Evolutionary conservation across 2,797 vertebrate species (phyloP).

Genomic region (Sitta carolinensis): DNA sequence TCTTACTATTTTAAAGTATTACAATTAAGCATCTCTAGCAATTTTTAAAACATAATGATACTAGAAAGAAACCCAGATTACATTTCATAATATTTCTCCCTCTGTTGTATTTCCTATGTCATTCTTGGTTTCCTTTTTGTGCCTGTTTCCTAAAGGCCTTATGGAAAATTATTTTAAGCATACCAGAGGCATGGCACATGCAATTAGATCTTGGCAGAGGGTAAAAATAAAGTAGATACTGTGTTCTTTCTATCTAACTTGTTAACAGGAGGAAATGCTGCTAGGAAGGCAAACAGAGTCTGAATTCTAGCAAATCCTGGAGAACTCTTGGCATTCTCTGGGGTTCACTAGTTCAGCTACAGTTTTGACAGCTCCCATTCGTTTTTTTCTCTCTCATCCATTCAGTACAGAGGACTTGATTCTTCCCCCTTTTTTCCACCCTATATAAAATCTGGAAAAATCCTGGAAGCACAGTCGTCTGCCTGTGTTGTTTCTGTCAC

Average conservation of each 20-base stretch:
- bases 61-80: not conserved
- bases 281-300: not conserved
- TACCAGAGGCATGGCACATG: slow-evolving; percentile 16
- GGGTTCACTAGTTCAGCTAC: not conserved
- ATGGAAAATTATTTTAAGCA: slow-evolving; percentile 40
- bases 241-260: slow-evolving; percentile 36
- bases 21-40: not conserved
- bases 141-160: slow-evolving; percentile 3
- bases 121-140: slow-evolving; percentile 3
- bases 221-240: not conserved
- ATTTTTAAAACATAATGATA: not conserved
- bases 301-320: not conserved
- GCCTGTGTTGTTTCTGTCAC: not conserved
- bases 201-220: slow-evolving; percentile 33
- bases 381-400: not conserved
- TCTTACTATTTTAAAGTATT: not conserved
- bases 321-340: not conserved
- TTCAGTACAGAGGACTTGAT: not conserved
- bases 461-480: not conserved
- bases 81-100: not conserved
- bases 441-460: not conserved
- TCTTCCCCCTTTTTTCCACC: not conserved
- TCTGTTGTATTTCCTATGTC: not conserved
- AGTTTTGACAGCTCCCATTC: not conserved
- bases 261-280: slow-evolving; percentile 29